These are phyloP conservation scores for Apeltes quadracus DNA, from an alignment of 2,113 vertebrate genomes.

Conservation along the genomic window DNA sequence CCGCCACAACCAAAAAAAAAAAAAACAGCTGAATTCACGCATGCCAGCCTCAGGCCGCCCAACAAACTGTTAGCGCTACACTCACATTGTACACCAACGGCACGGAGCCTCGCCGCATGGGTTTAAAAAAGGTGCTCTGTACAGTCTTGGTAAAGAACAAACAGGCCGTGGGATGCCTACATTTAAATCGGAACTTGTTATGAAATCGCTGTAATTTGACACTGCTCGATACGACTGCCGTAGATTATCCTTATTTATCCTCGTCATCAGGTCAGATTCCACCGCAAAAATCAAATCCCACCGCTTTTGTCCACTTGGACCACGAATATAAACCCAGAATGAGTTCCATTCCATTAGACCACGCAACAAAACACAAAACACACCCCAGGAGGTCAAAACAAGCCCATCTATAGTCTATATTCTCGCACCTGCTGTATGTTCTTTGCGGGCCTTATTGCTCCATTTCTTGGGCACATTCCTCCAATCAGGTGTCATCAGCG, in stretches of 20 bases:
- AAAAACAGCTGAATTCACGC: slow-evolving; percentile 54
- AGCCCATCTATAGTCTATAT: background rate
- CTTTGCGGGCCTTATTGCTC: too few species aligned
- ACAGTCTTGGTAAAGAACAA: background rate
- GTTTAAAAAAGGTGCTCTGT: background rate
- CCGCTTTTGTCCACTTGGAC: background rate
- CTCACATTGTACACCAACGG: too few species aligned
- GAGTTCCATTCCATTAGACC: background rate
- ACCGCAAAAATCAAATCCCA: background rate
- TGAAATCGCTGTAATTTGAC: background rate
- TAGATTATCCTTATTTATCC: too few species aligned
- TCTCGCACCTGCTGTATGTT: background rate
- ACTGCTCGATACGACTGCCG: too few species aligned
- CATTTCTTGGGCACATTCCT: background rate
- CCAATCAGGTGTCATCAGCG: background rate
- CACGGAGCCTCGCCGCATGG: slow-evolving; percentile 4
- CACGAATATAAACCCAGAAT: too few species aligned
- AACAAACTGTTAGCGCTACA: too few species aligned
- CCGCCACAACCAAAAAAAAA: slow-evolving; percentile 35
- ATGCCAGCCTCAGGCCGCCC: slow-evolving; percentile 42
- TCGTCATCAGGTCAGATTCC: background rate
- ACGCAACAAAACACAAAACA: background rate
- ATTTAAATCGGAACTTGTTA: background rate
- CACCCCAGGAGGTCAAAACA: background rate
- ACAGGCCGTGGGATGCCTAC: background rate